Evolutionary conservation across 2,797 vertebrate species (phyloP).

Genomic region (Phalloptychus januarius): DNA sequence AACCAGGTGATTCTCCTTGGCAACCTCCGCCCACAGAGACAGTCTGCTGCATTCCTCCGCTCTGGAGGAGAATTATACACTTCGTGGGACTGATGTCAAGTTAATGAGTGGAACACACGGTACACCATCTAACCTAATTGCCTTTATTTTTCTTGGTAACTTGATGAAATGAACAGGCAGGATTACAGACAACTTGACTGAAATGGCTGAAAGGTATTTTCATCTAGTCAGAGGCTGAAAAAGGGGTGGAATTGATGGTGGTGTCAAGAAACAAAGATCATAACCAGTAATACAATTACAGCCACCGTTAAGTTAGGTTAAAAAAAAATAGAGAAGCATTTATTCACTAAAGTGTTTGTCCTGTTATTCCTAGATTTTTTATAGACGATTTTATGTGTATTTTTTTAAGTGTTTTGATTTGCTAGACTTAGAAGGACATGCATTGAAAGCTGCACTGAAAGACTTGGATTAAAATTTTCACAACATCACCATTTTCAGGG

Average conservation of each 20-base stretch:
- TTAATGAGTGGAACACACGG: conserved; percentile 27
- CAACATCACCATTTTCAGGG: not conserved
- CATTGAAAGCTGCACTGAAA: not conserved
- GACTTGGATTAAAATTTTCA: not conserved
- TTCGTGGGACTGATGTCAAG: conserved; percentile 22
- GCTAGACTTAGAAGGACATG: not conserved
- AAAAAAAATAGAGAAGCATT: conserved; percentile 1
- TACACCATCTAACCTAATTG: not conserved
- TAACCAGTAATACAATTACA: conserved; percentile 5
- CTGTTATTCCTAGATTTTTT: conserved; percentile 7
- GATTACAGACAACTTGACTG: not conserved
- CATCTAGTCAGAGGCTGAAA: not conserved
- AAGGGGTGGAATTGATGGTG: not conserved
- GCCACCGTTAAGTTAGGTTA: not conserved
- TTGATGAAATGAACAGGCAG: conserved; percentile 4
- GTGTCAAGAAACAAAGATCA: conserved; percentile 14
- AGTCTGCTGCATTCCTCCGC: conserved; percentile 36
- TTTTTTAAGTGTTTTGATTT: conserved; percentile 1
- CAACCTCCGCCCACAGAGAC: conserved; percentile 64
- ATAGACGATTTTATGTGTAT: conserved; percentile 9
- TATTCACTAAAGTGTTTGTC: not conserved
- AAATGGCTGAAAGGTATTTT: conserved; percentile 3
- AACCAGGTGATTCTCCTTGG: conserved; percentile 79
- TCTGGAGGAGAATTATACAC: conserved; percentile 27
- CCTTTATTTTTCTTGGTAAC: not conserved